Evolutionary conservation across 2,888 invertebrate genomes (phyloP).

Genomic region (Aphidius colemani): DNA sequence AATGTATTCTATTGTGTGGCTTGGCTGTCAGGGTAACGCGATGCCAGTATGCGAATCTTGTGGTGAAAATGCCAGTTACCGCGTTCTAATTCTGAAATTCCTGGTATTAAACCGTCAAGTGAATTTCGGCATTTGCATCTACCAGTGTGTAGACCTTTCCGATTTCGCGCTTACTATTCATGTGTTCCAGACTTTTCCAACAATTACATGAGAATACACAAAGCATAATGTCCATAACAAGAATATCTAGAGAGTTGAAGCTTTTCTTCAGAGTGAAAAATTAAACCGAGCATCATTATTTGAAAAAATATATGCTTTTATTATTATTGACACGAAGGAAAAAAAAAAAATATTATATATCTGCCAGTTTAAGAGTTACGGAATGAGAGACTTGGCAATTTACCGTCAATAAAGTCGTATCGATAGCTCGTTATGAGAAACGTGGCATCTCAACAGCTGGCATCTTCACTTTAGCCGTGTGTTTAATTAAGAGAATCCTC

Average conservation of each 20-base stretch:
- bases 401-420: slow-evolving; percentile 29
- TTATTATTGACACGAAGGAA: slow-evolving; percentile 5
- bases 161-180: slow-evolving; percentile 28
- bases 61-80: slow-evolving; percentile 28
- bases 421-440: slow-evolving; percentile 29
- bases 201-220: slow-evolving; percentile 12
- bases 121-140: slow-evolving; percentile 48
- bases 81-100: slow-evolving; percentile 47
- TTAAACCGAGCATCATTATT: background rate
- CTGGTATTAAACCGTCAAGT: slow-evolving; percentile 48
- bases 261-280: slow-evolving; percentile 24
- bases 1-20: slow-evolving; percentile 51
- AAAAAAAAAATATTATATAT: slow-evolving; percentile 26
- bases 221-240: slow-evolving; percentile 2
- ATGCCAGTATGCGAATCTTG: slow-evolving; percentile 21
- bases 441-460: slow-evolving; percentile 30
- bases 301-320: background rate
- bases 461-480: slow-evolving; percentile 26
- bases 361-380: slow-evolving; percentile 10
- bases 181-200: slow-evolving; percentile 19
- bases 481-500: slow-evolving; percentile 45
- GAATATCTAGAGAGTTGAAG: slow-evolving; percentile 6
- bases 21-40: slow-evolving; percentile 33
- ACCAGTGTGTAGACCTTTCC: slow-evolving; percentile 34
- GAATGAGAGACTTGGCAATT: slow-evolving; percentile 23